Base-by-base conservation (phyloP, 2,797 vertebrate species). In the Catharus ustulatus region DNA sequence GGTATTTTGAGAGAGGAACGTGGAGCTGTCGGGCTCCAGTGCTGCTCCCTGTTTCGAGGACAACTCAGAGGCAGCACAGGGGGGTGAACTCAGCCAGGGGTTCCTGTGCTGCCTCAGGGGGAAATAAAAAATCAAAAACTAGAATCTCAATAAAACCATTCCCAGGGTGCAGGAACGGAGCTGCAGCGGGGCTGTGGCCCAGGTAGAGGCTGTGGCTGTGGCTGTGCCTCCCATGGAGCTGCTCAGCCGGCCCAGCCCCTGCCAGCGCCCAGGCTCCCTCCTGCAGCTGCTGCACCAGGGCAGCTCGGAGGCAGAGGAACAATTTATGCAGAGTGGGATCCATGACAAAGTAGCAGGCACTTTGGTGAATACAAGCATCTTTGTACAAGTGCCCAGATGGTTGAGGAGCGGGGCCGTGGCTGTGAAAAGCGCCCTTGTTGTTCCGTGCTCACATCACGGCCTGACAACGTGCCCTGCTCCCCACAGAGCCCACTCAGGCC, bases 371-470 rank as follows among this genome's bases (percentile, higher is more conserved):
- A 95, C 93, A 66, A 69, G 91, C 94, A 79, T 90, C 96, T 94
- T 95, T 93, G 87, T 96, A 15, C 36, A 11, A 86, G 91, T 38
- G 91, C 96, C 94, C 94, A 96, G 95, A 62, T 93, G 93, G 87
- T 38, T 22, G 15, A 24, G 94, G 82, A 84, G 89, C 59, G 4
- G 57, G 92, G 26, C 71, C 52, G 23, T 14, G 84, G 36, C 42
- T 57, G 34, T 93, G 94, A 93, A 92, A 94, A 42, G 87, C 61
- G 7, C 72, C 26, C 3, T 89, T 96, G 95, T 90, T 93, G 94
- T 14, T 64, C n/a, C 0, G 19, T 58, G 81, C 89, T 75, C 55
- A 38, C 84, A 57, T 68, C 94, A 61, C 51, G 72, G 27, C 87
- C 78, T 6, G 38, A 8, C 80, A 76, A 66, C 62, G n/a, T 14